Evolutionary conservation across 2,888 invertebrate genomes (phyloP), one percentile per base, ranked within the genome.

Genomic region (Drosophila kokeensis): DNA sequence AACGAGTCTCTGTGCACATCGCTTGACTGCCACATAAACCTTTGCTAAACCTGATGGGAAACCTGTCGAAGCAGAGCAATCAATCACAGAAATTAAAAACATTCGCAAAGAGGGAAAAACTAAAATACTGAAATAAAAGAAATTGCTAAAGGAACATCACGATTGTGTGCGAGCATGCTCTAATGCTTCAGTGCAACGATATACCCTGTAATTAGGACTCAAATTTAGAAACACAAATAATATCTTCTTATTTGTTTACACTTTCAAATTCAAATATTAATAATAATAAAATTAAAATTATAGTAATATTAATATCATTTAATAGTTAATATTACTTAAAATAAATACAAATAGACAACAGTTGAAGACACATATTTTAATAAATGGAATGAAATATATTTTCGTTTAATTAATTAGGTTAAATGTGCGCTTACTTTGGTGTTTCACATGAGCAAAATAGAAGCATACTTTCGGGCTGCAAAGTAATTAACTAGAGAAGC

Each of bases 31-130:
- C 40, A 32, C 54, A 40, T 21, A 34, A 38, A 13, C 10, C 30
- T 40, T n/a, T 11, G 24, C 11, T 0, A 38, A 38, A 15, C 42
- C 10, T 21, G 15, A 30, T 36, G n/a, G 4, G 30, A 52, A 50
- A 11, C 49, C 61, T 32, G 38, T 29, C 24, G 60, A 27, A 52
- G 57, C 52, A 50, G 48, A 57, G 63, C 70, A 77, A 82, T 82
- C 79, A 83, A 82, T 83, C 74, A 77, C 57, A 79, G 67, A 76
- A 83, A 76, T 82, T 68, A 73, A 83, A 82, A 79, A 69, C 61
- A 71, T 61, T 76, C 74, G 60, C 64, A 61, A 52, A 61, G 40
- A 50, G 42, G 15, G 57, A 30, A 27, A 36, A 49, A 59, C 58
- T 42, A 55, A 38, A 68, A 58, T 53, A 66, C 36, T 66, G 36